Evolutionary conservation across 2,888 invertebrate genomes (phyloP), one percentile per base, ranked within the genome.

Genomic region (Clostera curtula): DNA sequence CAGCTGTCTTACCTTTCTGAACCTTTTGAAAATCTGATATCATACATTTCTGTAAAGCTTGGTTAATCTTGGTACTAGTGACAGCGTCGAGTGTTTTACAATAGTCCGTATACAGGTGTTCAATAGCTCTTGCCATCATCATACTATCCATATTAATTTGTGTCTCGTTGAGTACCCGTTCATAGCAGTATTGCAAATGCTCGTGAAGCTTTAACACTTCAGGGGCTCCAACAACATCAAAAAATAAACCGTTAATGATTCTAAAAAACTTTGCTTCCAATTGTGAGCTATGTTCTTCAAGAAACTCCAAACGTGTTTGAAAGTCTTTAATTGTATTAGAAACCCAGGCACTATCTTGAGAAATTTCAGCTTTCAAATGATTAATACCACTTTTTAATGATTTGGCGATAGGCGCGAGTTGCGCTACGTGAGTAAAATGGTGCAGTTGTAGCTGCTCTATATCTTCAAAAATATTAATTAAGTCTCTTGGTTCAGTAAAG

Each of bases 391-490:
- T 65, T 12, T 72, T 71, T 30, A 89, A 65, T 21, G 68, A 76
- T 16, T 79, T 80, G 25, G 86, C 65, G 10, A 85, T 85, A 5
- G 84, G 82, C 1, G 84, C 79, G 22, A 89, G 46, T 35, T 86
- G 85, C 38, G 87, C 86, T 2, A 88, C 80, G 44, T 89, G 87
- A 19, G 86, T 67, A 40, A 90, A 77, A 26, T 88, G 87, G 56
- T 88, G 86, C 27, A 89, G 61, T 54, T 89, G 88, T 50, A 90
- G 90, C 38, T 85, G 65, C 58, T 89, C 89, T 55, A 89, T 86
- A 14, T 80, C 75, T 29, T 84, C 68, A 40, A 90, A 89, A 20
- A 88, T 80, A 20, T 80, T 59, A 23, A 87, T 56, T 22, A 90
- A 59, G 34, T 89, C 85, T 10, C 63, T 45, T 0, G 89, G 86